phyloP scores from a whole-genome alignment of 2,797 vertebrate species.

The Muscicapa comitata region DNA sequence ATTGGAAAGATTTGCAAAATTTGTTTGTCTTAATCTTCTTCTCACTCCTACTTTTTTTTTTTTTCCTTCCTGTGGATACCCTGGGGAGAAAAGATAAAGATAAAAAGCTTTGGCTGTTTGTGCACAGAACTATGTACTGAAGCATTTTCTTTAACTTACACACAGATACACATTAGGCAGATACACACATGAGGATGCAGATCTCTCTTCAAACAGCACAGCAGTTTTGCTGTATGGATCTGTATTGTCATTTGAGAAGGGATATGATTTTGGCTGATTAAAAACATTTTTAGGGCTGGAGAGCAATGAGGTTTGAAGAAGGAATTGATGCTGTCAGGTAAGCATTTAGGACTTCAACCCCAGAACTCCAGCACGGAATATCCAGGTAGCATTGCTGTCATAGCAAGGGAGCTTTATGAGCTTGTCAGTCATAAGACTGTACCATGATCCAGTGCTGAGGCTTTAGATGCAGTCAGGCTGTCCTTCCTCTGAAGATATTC shows the following conservation, averaged over 20 bases:
- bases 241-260: neutral
- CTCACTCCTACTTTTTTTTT: neutral
- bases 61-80: neutral
- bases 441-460: neutral
- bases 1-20: slow-evolving; percentile 56
- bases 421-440: neutral
- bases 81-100: neutral
- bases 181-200: slow-evolving; percentile 15
- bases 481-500: neutral
- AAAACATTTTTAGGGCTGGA: neutral
- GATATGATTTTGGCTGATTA: neutral
- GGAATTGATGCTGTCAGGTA: slow-evolving; percentile 23
- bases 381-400: neutral
- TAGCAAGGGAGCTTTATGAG: neutral
- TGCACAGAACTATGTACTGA: slow-evolving; percentile 3
- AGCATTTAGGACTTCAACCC: slow-evolving; percentile 4
- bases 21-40: slow-evolving; percentile 52
- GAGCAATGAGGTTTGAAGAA: neutral
- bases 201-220: slow-evolving; percentile 28
- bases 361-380: neutral
- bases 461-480: neutral
- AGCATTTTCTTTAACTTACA: slow-evolving; percentile 56
- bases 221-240: neutral
- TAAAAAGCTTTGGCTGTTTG: slow-evolving; percentile 55
- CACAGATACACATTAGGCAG: slow-evolving; percentile 26